Conservation (phyloP, 2,797 vertebrate species). For the Enteromius fasciolatus region DNA sequence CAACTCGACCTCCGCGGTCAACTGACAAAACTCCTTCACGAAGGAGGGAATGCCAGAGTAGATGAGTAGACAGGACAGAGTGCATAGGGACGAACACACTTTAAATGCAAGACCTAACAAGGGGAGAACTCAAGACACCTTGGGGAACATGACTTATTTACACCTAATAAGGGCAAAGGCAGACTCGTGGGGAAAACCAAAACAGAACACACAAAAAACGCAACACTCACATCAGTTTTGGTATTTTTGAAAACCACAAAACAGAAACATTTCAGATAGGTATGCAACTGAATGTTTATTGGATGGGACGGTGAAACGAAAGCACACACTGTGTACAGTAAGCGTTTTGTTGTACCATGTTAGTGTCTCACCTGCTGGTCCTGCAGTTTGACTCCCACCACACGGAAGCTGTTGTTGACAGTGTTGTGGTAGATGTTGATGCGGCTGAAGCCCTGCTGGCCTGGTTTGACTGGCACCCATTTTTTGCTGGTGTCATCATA, state of each 20-base stretch:
- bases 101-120: too few species aligned
- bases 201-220: too few species aligned
- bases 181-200: too few species aligned
- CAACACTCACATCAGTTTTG: background rate
- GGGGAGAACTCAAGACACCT: too few species aligned
- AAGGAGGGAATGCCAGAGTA: too few species aligned
- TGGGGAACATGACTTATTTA: too few species aligned
- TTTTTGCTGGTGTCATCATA: constrained; percentile 99
- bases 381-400: constrained; percentile 98
- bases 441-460: constrained; percentile 98
- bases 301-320: background rate
- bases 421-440: constrained; percentile 99
- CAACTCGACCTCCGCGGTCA: too few species aligned
- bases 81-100: too few species aligned
- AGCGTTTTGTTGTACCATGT: background rate
- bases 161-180: too few species aligned
- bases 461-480: constrained; percentile 98
- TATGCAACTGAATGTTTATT: background rate
- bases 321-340: background rate
- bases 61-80: too few species aligned
- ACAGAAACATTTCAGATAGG: background rate
- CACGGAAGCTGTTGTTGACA: constrained; percentile 87
- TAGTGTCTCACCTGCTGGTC: constrained; percentile 91
- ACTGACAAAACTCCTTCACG: too few species aligned
- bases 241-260: constrained; percentile 17